Evolutionary conservation across 2,888 invertebrate genomes (phyloP).

Genomic region (Xylota sylvarum): DNA sequence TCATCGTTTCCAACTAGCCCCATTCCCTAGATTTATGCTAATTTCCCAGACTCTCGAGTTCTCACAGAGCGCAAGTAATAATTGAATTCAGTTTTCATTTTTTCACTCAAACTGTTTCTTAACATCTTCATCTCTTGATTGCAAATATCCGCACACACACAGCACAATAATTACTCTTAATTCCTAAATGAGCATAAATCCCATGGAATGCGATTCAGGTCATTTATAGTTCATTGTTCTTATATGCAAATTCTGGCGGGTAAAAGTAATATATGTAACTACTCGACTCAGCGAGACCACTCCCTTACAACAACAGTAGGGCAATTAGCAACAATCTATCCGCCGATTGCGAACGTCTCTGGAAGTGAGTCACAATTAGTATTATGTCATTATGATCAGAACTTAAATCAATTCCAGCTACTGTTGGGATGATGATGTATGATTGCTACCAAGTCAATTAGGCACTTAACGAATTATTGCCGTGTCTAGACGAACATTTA

Average conservation of each 20-base stretch:
- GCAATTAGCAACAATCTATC: constrained; percentile 61
- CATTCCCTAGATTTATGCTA: neutral
- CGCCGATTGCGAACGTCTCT: constrained; percentile 6
- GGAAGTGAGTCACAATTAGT: constrained; percentile 40
- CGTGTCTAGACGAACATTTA: constrained; percentile 49
- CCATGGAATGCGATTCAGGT: constrained; percentile 61
- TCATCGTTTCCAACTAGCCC: neutral
- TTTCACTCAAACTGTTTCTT: constrained; percentile 19
- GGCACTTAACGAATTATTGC: constrained; percentile 46
- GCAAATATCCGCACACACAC: constrained; percentile 65
- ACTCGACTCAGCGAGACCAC: constrained; percentile 28
- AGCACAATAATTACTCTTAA: constrained; percentile 69
- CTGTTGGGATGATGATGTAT: constrained; percentile 18
- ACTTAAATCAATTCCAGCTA: constrained; percentile 45
- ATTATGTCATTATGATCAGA: constrained; percentile 44
- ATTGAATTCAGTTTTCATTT: constrained; percentile 22
- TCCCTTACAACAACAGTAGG: constrained; percentile 39
- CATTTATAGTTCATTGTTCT: constrained; percentile 72
- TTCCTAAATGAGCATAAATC: constrained; percentile 52
- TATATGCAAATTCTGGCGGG: constrained; percentile 56
- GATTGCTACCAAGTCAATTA: constrained; percentile 30
- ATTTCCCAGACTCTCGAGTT: neutral
- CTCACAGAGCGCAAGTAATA: constrained; percentile 15
- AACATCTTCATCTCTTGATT: constrained; percentile 43
- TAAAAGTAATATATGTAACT: constrained; percentile 10